phyloP scores from a whole-genome alignment of 2,888 invertebrate species.

The Cryptus viduatorius region DNA sequence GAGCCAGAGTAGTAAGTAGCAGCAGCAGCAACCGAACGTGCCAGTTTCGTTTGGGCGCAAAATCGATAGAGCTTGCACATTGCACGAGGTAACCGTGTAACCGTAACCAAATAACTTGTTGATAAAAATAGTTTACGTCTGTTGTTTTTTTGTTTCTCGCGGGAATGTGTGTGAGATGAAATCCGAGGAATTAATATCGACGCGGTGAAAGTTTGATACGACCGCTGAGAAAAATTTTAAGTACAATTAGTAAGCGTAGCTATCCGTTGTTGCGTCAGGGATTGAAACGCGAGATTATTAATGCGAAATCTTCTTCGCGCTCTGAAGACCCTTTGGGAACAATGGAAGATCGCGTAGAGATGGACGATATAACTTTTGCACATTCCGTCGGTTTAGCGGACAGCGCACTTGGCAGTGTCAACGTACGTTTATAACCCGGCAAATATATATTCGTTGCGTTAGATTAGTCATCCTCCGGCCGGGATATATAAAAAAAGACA shows the following conservation, averaged over 20 bases:
- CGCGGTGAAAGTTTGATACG: slow-evolving; percentile 4
- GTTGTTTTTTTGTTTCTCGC: background rate
- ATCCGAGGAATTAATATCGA: background rate
- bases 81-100: slow-evolving; percentile 65
- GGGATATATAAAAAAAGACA: slow-evolving; percentile 9
- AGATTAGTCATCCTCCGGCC: slow-evolving; percentile 32
- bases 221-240: background rate
- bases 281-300: slow-evolving; percentile 1
- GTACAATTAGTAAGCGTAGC: background rate
- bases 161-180: background rate
- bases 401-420: slow-evolving; percentile 21
- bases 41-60: slow-evolving; percentile 75
- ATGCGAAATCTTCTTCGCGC: background rate
- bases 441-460: slow-evolving; percentile 38
- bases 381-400: background rate
- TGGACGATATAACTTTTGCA: background rate
- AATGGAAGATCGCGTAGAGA: background rate
- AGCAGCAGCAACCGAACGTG: slow-evolving; percentile 68
- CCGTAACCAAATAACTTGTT: slow-evolving; percentile 62
- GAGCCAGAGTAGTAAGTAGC: slow-evolving; percentile 32
- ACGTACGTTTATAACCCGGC: slow-evolving; percentile 32
- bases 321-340: background rate
- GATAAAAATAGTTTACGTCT: slow-evolving; percentile 55
- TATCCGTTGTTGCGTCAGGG: slow-evolving; percentile 31
- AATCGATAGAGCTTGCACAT: slow-evolving; percentile 77